Evolutionary conservation across 2,113 vertebrate species (phyloP).

Genomic region (Nyctereutes procyonoides): DNA sequence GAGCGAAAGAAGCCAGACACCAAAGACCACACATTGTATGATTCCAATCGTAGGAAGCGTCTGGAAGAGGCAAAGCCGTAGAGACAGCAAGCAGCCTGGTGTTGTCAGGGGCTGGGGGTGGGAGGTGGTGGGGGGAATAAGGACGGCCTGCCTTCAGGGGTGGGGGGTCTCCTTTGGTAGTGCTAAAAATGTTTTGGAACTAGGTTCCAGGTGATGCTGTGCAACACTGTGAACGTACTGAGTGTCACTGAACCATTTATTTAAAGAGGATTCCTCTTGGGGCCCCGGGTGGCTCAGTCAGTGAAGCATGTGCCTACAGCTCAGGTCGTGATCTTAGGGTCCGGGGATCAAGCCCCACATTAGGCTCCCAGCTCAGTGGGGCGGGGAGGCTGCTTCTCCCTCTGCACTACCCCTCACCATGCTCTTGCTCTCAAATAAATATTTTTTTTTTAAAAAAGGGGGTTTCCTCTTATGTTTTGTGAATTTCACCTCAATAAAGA

Average conservation of each 20-base stretch:
- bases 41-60: fast-evolving
- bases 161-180: no score
- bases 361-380: no score
- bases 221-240: fast-evolving
- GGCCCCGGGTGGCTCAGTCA: no score
- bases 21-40: fast-evolving
- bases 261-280: fast-evolving
- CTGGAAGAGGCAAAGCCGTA: not conserved
- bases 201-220: fast-evolving
- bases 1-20: fast-evolving
- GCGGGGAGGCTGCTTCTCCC: no score
- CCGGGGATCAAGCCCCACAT: no score
- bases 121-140: fast-evolving
- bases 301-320: no score
- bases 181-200: not conserved
- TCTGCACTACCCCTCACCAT: no score
- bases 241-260: fast-evolving
- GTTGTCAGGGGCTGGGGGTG: fast-evolving
- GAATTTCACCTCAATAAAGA: not conserved
- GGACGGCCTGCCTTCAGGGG: fast-evolving
- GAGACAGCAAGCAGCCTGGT: not conserved
- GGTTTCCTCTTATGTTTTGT: fast-evolving
- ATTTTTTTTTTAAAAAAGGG: no score
- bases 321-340: no score
- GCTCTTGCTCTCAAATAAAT: no score